Percentiles rank a stretch among this genome's conserved stretches.
phyloP scores from a whole-genome alignment of 2,113 vertebrate species.

The Hymenochirus boettgeri region DNA sequence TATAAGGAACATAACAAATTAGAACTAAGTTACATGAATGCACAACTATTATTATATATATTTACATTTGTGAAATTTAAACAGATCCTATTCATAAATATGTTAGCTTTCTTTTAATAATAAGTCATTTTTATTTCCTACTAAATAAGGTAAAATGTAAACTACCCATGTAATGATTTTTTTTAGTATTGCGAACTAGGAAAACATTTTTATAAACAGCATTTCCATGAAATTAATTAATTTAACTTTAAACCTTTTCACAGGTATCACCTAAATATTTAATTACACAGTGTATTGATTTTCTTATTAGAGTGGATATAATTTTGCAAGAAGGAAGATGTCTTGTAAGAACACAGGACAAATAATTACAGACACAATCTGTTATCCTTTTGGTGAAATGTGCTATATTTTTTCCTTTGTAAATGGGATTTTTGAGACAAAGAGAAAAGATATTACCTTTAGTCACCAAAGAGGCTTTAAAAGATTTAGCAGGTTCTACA shows the following conservation, averaged over 20 bases:
- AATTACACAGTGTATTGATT: slow-evolving; percentile 36
- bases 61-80: too few species aligned
- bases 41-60: too few species aligned
- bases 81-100: too few species aligned
- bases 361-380: background rate
- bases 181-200: background rate
- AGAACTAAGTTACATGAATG: too few species aligned
- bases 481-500: too few species aligned
- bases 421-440: too few species aligned
- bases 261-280: slow-evolving; percentile 23
- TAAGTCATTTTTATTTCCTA: background rate
- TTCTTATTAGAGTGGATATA: slow-evolving; percentile 22
- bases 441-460: too few species aligned
- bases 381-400: background rate
- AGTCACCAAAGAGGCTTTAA: too few species aligned
- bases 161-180: slow-evolving; percentile 11
- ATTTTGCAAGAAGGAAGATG: slow-evolving; percentile 9
- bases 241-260: slow-evolving; percentile 24
- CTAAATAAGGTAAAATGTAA: background rate
- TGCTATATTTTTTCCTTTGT: too few species aligned
- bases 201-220: background rate
- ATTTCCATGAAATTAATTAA: slow-evolving; percentile 15
- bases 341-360: slow-evolving; percentile 6
- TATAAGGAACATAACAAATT: too few species aligned
- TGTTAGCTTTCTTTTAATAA: too few species aligned